Evolutionary conservation across 1,140 invertebrate species (phyloP).

Genomic region (Drosophila orosa): DNA sequence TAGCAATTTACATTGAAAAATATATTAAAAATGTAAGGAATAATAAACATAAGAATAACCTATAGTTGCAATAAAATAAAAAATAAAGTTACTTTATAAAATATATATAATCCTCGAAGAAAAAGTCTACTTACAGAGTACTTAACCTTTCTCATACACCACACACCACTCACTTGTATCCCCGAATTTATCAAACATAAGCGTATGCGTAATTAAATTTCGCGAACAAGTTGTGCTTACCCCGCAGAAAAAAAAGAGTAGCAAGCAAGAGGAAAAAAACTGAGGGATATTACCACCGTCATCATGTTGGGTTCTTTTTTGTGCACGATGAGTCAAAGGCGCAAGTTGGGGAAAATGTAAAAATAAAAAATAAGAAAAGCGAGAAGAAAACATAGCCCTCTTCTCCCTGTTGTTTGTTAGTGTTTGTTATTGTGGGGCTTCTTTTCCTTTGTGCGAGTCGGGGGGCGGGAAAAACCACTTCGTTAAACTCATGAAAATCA

Average conservation of each 20-base stretch:
- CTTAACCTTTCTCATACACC: background rate
- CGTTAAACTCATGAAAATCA: slow-evolving; percentile 81
- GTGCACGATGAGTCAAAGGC: slow-evolving; percentile 47
- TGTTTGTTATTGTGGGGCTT: slow-evolving; percentile 64
- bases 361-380: background rate
- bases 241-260: slow-evolving; percentile 25
- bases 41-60: no score
- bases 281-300: slow-evolving; percentile 24
- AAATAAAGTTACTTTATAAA: background rate
- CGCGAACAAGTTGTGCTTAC: slow-evolving; percentile 36
- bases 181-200: slow-evolving; percentile 32
- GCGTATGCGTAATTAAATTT: slow-evolving; percentile 51
- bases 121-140: background rate
- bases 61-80: no score
- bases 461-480: slow-evolving; percentile 54
- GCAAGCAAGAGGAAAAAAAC: slow-evolving; percentile 4
- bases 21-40: fast-evolving
- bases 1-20: fast-evolving
- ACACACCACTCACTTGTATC: background rate
- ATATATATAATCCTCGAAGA: background rate
- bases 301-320: slow-evolving; percentile 34
- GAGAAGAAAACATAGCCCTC: background rate
- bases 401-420: slow-evolving; percentile 47
- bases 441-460: slow-evolving; percentile 35
- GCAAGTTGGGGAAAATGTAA: slow-evolving; percentile 18